phyloP scores from a whole-genome alignment of 2,888 invertebrate genomes.

The Tiliacea citrago region DNA sequence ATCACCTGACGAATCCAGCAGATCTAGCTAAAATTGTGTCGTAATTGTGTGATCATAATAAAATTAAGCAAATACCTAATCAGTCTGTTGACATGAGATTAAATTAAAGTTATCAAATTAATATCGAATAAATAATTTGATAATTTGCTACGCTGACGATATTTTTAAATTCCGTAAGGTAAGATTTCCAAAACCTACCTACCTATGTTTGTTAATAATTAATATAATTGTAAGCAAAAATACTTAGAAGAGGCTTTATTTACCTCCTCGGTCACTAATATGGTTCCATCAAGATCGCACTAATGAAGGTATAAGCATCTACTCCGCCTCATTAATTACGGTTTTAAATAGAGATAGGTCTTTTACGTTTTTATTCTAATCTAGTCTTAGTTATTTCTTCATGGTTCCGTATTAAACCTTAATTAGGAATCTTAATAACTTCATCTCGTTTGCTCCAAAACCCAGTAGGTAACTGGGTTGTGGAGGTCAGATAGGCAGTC shows the following conservation, averaged over 20 bases:
- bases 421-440: neutral
- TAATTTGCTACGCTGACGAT: neutral
- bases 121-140: no score
- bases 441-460: neutral
- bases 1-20: neutral
- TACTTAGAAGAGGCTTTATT: neutral
- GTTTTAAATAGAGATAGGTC: slow-evolving; percentile 2
- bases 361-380: neutral
- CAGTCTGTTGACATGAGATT: no score
- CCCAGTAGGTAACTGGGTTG: no score
- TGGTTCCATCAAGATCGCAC: slow-evolving; percentile 35
- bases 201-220: neutral
- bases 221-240: neutral
- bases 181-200: neutral
- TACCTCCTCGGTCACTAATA: slow-evolving; percentile 31
- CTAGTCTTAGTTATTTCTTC: neutral
- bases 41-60: neutral
- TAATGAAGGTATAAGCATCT: slow-evolving; percentile 46
- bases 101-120: neutral
- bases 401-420: neutral
- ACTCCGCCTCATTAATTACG: slow-evolving; percentile 36
- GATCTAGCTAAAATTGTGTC: neutral
- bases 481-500: no score
- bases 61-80: neutral
- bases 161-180: neutral